Evolutionary conservation across 30 jellyfish, hydroid and myxozoan species (phyloP).

Genomic region (Pseudorhiza aurosa): DNA sequence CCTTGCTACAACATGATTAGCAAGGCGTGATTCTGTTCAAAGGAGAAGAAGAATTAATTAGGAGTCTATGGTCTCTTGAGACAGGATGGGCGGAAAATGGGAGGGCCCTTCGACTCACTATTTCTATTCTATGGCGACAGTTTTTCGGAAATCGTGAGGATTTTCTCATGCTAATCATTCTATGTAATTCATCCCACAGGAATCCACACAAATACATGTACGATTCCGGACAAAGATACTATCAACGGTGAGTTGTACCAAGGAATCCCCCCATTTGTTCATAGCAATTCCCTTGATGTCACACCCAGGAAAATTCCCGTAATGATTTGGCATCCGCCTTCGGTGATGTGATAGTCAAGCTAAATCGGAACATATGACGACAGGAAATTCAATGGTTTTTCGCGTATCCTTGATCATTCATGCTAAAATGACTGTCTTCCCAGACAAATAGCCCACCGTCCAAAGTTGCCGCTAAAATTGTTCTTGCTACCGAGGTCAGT

Average conservation of each 20-base stretch:
- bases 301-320: slow-evolving; percentile 2
- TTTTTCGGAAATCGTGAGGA: too few species aligned
- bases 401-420: not conserved
- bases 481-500: not conserved
- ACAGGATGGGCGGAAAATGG: too few species aligned
- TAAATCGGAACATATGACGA: not conserved
- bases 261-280: slow-evolving; percentile 4
- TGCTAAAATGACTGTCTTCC: slow-evolving; percentile 3
- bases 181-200: too few species aligned
- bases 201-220: too few species aligned
- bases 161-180: too few species aligned
- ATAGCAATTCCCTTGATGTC: not conserved
- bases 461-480: not conserved
- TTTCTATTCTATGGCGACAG: too few species aligned
- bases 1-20: too few species aligned
- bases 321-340: not conserved
- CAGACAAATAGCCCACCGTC: not conserved
- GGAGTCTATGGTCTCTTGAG: too few species aligned
- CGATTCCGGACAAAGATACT: too few species aligned
- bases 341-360: not conserved
- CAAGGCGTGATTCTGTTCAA: too few species aligned
- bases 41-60: too few species aligned
- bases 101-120: too few species aligned
- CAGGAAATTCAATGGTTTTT: not conserved
- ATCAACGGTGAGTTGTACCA: not conserved